These are phyloP conservation scores for Forficula auricularia DNA, from an alignment of 1,140 invertebrate genomes.

Conservation along the genomic window DNA sequence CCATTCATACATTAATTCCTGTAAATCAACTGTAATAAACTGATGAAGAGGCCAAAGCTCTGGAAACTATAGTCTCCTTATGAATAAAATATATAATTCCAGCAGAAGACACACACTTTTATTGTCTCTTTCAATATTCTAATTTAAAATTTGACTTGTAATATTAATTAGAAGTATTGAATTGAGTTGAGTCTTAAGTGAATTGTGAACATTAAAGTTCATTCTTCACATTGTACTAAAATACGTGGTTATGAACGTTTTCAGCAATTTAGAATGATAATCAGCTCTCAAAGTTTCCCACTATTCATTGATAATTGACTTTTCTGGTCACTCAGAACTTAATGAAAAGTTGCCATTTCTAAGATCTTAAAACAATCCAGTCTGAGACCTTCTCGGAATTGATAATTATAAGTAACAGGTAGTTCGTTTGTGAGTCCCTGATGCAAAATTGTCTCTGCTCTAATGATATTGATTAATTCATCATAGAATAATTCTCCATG, in stretches of 20 bases:
- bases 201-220: slow-evolving; percentile 26
- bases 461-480: neutral
- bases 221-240: slow-evolving; percentile 38
- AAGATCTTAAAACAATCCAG: slow-evolving; percentile 27
- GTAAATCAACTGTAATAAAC: no score
- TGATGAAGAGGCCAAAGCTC: no score
- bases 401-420: slow-evolving; percentile 30
- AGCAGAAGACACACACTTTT: no score
- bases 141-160: no score
- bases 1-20: no score
- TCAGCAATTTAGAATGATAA: slow-evolving; percentile 18
- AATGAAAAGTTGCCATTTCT: slow-evolving; percentile 31
- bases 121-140: no score
- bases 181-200: slow-evolving; percentile 45
- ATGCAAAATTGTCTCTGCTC: slow-evolving; percentile 32
- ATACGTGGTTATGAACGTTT: slow-evolving; percentile 33
- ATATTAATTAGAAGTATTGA: no score
- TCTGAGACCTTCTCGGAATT: slow-evolving; percentile 40
- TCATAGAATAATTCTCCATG: slow-evolving; percentile 8
- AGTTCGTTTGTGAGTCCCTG: slow-evolving; percentile 34
- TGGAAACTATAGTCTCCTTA: no score
- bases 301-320: no score
- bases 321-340: slow-evolving; percentile 36
- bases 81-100: no score
- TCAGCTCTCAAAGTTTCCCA: no score